Evolutionary conservation across 2,888 invertebrate species (phyloP).

Genomic region (Tridacna gigas): DNA sequence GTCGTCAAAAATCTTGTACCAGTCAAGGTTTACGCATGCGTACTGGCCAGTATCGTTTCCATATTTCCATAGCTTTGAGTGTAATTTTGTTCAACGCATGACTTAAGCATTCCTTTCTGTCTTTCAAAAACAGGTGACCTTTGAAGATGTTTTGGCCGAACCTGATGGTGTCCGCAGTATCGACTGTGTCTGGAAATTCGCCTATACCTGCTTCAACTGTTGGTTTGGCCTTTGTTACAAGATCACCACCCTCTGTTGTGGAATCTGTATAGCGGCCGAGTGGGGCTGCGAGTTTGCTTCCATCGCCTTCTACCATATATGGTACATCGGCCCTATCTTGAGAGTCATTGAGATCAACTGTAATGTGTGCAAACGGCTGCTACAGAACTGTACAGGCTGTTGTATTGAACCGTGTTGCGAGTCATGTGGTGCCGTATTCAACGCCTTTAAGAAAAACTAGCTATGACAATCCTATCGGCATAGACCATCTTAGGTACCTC

Average conservation of each 20-base stretch:
- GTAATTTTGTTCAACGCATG: too few relatives aligned
- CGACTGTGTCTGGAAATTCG: slow-evolving; percentile 90
- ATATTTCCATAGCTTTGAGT: too few relatives aligned
- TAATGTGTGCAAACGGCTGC: slow-evolving; percentile 61
- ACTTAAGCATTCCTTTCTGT: too few relatives aligned
- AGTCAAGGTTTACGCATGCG: too few relatives aligned
- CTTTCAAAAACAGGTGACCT: slow-evolving; percentile 60
- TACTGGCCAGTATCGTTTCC: too few relatives aligned
- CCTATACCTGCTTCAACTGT: slow-evolving; percentile 88
- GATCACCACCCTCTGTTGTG: slow-evolving; percentile 88
- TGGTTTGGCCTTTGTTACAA: slow-evolving; percentile 90
- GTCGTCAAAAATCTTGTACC: too few relatives aligned
- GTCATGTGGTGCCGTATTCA: slow-evolving; percentile 69
- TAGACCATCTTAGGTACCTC: too few relatives aligned
- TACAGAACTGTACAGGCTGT: slow-evolving; percentile 87
- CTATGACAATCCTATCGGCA: too few relatives aligned
- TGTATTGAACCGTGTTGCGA: slow-evolving; percentile 74
- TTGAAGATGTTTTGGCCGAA: slow-evolving; percentile 75
- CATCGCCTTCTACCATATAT: slow-evolving; percentile 88
- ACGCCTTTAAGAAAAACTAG: slow-evolving; percentile 62
- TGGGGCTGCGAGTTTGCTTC: slow-evolving; percentile 85
- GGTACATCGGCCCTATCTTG: slow-evolving; percentile 90
- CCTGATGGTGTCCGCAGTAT: slow-evolving; percentile 81
- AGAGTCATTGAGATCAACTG: slow-evolving; percentile 88
- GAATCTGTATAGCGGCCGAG: slow-evolving; percentile 88